phyloP scores from a whole-genome alignment of 2,797 vertebrate species.

The Syngnathus rostellatus region DNA sequence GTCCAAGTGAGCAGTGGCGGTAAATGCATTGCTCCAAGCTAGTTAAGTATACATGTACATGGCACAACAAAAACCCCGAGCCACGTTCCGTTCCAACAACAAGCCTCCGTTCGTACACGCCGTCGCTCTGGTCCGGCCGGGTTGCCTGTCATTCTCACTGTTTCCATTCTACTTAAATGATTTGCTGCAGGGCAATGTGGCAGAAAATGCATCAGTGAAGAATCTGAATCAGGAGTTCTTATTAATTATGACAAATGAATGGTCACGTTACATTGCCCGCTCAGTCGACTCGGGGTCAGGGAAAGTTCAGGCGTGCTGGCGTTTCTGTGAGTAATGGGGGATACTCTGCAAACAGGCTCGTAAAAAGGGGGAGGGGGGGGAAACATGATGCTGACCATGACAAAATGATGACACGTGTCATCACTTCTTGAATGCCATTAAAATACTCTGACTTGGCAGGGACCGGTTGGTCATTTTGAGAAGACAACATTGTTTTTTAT shows the following conservation, averaged over 20 bases:
- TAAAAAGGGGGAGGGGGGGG: slow-evolving; percentile 6
- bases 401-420: slow-evolving; percentile 18
- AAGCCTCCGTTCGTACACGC: slow-evolving; percentile 30
- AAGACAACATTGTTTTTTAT: slow-evolving; percentile 2
- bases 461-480: slow-evolving; percentile 2
- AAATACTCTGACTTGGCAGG: slow-evolving; percentile 2
- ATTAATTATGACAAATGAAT: slow-evolving; percentile 53
- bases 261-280: slow-evolving; percentile 31
- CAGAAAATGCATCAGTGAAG: slow-evolving; percentile 31
- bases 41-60: slow-evolving; percentile 34
- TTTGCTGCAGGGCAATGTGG: slow-evolving; percentile 24
- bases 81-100: slow-evolving; percentile 44
- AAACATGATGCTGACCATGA: slow-evolving; percentile 35
- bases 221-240: slow-evolving; percentile 18
- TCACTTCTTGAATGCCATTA: slow-evolving; percentile 17
- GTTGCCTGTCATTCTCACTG: slow-evolving; percentile 45
- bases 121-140: slow-evolving; percentile 23
- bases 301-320: slow-evolving; percentile 36
- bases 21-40: slow-evolving; percentile 32
- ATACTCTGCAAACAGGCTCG: slow-evolving; percentile 19
- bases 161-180: slow-evolving; percentile 34
- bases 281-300: slow-evolving; percentile 30
- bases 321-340: slow-evolving; percentile 24
- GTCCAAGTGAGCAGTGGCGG: slow-evolving; percentile 11
- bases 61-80: slow-evolving; percentile 39